phyloP scores from a whole-genome alignment of 2,797 vertebrate genomes.

The Enteromius treurensis region DNA sequence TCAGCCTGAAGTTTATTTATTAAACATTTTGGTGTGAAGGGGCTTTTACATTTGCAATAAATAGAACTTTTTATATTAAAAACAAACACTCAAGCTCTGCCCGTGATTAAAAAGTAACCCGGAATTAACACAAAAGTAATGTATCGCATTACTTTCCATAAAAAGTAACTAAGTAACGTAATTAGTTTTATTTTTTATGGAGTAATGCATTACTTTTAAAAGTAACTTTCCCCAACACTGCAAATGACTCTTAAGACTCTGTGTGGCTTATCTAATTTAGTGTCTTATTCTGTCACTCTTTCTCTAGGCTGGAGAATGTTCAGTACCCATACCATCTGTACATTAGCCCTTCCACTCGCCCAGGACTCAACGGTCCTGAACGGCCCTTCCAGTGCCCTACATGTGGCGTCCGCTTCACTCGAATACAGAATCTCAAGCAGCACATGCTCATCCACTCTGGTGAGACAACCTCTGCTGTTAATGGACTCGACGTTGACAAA shows the following conservation, averaged over 20 bases:
- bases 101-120: too few species aligned
- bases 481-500: not conserved
- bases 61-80: too few species aligned
- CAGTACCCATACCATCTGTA: conserved; percentile 90
- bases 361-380: conserved; percentile 85
- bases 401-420: conserved; percentile 86
- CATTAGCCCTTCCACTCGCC: conserved; percentile 87
- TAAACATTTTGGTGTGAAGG: too few species aligned
- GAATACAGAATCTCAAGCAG: conserved; percentile 97
- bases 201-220: too few species aligned
- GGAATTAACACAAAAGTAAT: too few species aligned
- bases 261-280: conserved; percentile 6
- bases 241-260: not conserved
- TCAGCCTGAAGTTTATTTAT: too few species aligned
- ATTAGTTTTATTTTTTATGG: too few species aligned
- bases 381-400: conserved; percentile 89
- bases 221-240: too few species aligned
- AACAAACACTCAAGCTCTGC: too few species aligned
- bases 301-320: conserved; percentile 85
- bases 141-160: too few species aligned
- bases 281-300: conserved; percentile 48
- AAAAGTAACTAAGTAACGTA: too few species aligned
- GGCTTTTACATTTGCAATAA: too few species aligned
- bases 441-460: conserved; percentile 99
- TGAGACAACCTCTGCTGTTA: conserved; percentile 67